Evolutionary conservation across 2,113 vertebrate genomes (phyloP), one percentile per base, ranked within the genome.

Genomic region (Otus sunia): DNA sequence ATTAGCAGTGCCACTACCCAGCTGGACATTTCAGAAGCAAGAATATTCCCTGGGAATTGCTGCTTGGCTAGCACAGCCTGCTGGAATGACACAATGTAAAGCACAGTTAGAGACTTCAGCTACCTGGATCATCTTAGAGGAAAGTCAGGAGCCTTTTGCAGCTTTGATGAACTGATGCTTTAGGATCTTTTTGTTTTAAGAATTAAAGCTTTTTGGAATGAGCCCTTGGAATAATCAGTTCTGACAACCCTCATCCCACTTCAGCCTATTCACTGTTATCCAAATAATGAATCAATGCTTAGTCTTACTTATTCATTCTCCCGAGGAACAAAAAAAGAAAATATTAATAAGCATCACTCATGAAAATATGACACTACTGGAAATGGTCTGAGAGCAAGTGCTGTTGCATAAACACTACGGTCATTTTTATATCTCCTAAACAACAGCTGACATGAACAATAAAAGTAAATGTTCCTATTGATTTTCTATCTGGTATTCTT

Each of bases 381-480:
- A 94, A 92, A 90, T 62, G 27, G 55, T 92, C 55, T 84, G 83
- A 92, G 59, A 63, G 26, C 25, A 93, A 90, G 25, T 39, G 41
- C 29, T 62, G 45, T 58, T 92, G 6, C 85, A 68, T 83, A 93
- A 95, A 82, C 53, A 69, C 32, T 30, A 55, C 30, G 63, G 50
- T 76, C 72, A 90, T 88, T 96, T 95, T 92, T 88, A 87, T 69
- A 72, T 72, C 55, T 80, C 72, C 37, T 86, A 83, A 92, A 95
- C 50, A 92, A 53, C 36, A 90, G 43, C 19, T 93, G 92, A 80
- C 72, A 74, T 63, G 75, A 95, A 76, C 50, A 94, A 77, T 86
- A 71, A 88, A 84, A 96, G 75, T 59, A 83, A 93, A 73, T 89
- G 36, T 56, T 94, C 64, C 12, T 90, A 94, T 93, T 93, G 90